Base-by-base conservation (phyloP, 2,797 vertebrate species). In the Anabas testudineus region DNA sequence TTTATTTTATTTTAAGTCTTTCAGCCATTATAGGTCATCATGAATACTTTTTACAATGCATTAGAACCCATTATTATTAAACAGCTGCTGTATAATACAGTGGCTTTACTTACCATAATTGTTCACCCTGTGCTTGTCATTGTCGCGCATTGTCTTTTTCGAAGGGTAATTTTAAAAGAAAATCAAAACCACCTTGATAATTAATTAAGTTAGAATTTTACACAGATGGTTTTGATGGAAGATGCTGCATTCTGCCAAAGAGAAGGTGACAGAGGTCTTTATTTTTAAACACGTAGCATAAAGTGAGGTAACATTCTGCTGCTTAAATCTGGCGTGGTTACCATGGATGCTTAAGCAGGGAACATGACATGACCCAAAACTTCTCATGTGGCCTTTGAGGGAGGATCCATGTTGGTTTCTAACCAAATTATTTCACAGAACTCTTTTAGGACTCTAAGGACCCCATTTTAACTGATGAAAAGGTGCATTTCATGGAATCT, bases 1-100 rank as follows among this genome's bases (percentile, higher is more conserved):
- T 67, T 53, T 58, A 36, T 49, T 67, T 53, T 58, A 36, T 49
- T 16, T 41, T 54, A n/a, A 58, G 48, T 68, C 13, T 43, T 43
- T 53, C 5, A 18, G 65, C 42, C 39, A n/a, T 54, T 59, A 34
- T 32, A 63, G 42, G 49, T 36, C 51, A 36, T 28, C 22, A 32
- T 26, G 7, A 67, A 52, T 60, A 60, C n/a, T n/a, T n/a, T n/a
- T n/a, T n/a, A n/a, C 51, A 7, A 60, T 39, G 26, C 53, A 24
- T 61, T 30, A 41, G 9, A 54, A 16, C 57, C 14, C 45, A 65
- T 49, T 45, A 21, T 62, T 70, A 39, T 66, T 34, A n/a, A n/a
- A n/a, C 28, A 22, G 32, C 16, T 37, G 67, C 36, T 36, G 42
- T 55, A 43, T 42, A 59, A 41, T 59, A 36, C 61, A 61, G 32